Evolutionary conservation across 92 coral and sea anemone genomes (phyloP), one percentile per base, ranked within the genome.

Genomic region (Porites evermanni): DNA sequence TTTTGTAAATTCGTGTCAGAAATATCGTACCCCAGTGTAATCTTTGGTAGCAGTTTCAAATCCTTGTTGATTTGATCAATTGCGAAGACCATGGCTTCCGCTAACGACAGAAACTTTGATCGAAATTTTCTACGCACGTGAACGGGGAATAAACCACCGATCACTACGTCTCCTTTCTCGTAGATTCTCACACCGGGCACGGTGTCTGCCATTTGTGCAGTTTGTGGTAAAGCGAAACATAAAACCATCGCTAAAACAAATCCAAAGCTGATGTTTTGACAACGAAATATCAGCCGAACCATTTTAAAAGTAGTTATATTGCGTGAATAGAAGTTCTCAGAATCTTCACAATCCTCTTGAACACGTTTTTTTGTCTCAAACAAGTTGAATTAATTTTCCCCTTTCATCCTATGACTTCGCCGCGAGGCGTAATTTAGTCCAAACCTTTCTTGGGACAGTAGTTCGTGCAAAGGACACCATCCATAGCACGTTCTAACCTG

Each of bases 21-120:
- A 51, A 95, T 92, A 52, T 94, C 98, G 60, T 85, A 91, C 0
- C 99, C 99, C 1, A 96, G 91, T 2, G 90, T 93, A 16, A 96
- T 80, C 56, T 95, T 94, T 14, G 94, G 93, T 13, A 96, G 80
- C 10, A 96, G 53, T 6, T 80, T 54, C 10, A 90, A 67, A 77
- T 91, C 84, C 17, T 80, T 90, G 83, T 96, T 96, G 77, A 96
- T 90, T 63, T 79, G 84, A 3, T 94, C 92, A n/a, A 96, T 73
- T 44, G 98, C 95, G 83, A 91, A 96, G 18, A 94, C 93, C 95
- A 96, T 89, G 1, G 98, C 98, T 89, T 97, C 98, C 6, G 96
- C 92, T 53, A 95, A 73, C 12, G 93, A 90, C 82, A 95, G 89
- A 82, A 86, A 88, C 66, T 91, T 67, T 5, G 92, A 75, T 44